Conservation (phyloP, 2,113 vertebrate genomes). For the Camelus dromedarius region DNA sequence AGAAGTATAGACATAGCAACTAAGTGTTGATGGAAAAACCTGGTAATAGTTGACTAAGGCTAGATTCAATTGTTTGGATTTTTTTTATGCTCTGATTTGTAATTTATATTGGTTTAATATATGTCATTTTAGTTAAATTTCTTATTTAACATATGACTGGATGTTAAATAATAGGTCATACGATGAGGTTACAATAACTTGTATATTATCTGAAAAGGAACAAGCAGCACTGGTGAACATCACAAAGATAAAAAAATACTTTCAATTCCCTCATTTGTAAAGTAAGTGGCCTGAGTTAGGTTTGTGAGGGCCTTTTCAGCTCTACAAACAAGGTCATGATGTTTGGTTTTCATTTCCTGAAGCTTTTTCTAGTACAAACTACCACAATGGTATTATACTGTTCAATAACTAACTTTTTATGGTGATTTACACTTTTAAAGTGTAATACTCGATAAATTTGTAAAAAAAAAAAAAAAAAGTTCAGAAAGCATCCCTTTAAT, state of each 20-base stretch:
- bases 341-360: neutral
- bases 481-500: neutral
- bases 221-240: neutral
- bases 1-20: neutral
- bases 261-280: neutral
- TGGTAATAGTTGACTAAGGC: neutral
- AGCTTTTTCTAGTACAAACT: neutral
- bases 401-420: neutral
- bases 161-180: neutral
- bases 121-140: slow-evolving; percentile 18
- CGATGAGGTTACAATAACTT: neutral
- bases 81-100: neutral
- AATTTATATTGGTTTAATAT: neutral
- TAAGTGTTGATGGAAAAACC: neutral
- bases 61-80: neutral
- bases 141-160: neutral
- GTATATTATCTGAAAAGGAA: neutral
- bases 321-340: neutral
- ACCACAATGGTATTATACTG: neutral
- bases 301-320: neutral
- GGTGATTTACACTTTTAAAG: neutral
- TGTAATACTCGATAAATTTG: neutral
- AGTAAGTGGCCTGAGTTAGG: neutral
- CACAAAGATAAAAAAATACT: neutral
- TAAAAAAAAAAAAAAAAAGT: neutral